phyloP scores from a whole-genome alignment of 2,113 vertebrate species.

The Scartelaos histophorus region DNA sequence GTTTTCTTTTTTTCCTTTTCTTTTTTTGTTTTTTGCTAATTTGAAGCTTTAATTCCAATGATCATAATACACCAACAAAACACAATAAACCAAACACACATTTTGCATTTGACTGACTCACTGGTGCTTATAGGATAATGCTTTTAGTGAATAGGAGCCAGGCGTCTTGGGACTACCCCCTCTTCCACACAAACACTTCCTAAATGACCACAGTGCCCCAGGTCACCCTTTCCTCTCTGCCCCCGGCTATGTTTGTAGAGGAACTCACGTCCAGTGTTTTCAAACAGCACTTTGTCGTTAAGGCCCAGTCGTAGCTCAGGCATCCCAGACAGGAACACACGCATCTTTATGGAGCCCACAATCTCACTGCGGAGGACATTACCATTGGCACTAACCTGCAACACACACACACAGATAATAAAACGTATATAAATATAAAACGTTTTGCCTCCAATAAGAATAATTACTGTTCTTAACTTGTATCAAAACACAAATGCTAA shows the following conservation, averaged over 20 bases:
- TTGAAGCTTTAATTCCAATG: neutral
- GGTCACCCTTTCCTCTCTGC: neutral
- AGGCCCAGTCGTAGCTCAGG: conserved; percentile 92
- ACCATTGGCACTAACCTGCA: conserved; percentile 94
- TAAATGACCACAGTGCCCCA: neutral
- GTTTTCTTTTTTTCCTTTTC: no score
- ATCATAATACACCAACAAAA: neutral
- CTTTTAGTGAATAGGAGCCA: neutral
- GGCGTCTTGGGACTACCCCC: neutral
- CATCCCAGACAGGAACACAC: conserved; percentile 97
- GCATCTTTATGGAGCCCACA: conserved; percentile 98
- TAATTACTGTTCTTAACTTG: neutral
- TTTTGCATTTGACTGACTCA: neutral
- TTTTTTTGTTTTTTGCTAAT: neutral
- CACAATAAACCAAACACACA: neutral
- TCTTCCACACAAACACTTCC: neutral
- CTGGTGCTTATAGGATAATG: neutral
- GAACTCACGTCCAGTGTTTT: conserved; percentile 97
- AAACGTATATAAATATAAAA: no score
- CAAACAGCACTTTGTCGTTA: conserved; percentile 98
- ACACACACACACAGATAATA: conserved; percentile 3
- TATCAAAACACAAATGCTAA: neutral
- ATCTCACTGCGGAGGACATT: conserved; percentile 96
- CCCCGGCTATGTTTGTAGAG: neutral
- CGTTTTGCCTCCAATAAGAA: neutral